Evolutionary conservation across 2,113 vertebrate genomes (phyloP).

Genomic region (Aviceda subcristata): DNA sequence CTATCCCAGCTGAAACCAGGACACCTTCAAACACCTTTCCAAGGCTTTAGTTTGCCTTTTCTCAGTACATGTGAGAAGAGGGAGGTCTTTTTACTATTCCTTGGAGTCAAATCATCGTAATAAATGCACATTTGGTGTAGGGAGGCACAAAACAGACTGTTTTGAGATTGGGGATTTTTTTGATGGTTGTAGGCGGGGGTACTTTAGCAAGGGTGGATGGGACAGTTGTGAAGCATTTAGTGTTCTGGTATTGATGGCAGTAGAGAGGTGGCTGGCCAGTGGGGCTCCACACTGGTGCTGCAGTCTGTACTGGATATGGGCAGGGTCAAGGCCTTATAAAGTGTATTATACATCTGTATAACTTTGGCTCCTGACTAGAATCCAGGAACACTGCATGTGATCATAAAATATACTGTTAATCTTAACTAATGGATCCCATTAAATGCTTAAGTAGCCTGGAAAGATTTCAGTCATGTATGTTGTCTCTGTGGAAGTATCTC

Average conservation of each 20-base stretch:
- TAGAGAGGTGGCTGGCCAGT: background rate
- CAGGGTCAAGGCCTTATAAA: background rate
- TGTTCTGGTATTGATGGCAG: background rate
- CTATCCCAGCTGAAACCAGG: too few species aligned
- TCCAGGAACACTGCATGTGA: background rate
- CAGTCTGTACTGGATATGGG: background rate
- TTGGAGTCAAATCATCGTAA: background rate
- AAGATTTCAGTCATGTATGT: background rate
- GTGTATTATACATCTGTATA: background rate
- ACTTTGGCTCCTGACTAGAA: background rate
- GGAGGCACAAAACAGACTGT: background rate
- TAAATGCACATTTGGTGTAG: background rate
- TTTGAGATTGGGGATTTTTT: background rate
- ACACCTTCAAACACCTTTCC: background rate
- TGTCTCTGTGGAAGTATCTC: background rate
- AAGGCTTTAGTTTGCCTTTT: background rate
- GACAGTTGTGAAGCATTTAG: background rate
- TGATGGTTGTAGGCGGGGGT: fast-evolving
- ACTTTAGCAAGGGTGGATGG: background rate
- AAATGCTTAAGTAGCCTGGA: background rate
- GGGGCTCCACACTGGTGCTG: background rate
- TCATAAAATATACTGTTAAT: background rate
- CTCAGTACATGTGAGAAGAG: background rate
- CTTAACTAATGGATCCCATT: background rate
- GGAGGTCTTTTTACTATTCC: background rate